Evolutionary conservation across 2,113 vertebrate genomes (phyloP).

Genomic region (Nesogale talazaci): DNA sequence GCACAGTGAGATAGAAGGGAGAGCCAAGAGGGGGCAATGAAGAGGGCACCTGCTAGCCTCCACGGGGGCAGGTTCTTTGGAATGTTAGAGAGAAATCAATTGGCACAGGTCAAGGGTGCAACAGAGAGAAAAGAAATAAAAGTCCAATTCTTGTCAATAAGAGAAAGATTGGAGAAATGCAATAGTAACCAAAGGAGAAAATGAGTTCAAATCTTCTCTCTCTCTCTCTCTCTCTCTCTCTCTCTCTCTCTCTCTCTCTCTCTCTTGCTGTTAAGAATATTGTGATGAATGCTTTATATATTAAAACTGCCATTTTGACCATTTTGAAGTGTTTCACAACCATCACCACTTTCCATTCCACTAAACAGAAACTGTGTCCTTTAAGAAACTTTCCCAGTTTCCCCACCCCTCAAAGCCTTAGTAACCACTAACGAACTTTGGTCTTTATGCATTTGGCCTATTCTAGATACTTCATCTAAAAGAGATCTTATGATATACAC

Average conservation of each 20-base stretch:
- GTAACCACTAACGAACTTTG: background rate
- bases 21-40: background rate
- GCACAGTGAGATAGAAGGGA: background rate
- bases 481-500: background rate
- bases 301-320: no score
- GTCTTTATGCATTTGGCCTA: background rate
- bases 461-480: background rate
- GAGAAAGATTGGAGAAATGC: background rate
- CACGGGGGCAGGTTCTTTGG: background rate
- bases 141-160: background rate
- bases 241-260: no score
- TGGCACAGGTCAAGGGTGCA: background rate
- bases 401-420: background rate
- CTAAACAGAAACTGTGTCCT: background rate
- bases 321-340: no score
- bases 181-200: background rate
- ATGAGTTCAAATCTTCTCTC: background rate
- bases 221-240: no score
- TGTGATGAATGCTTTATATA: no score
- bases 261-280: no score
- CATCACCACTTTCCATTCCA: no score
- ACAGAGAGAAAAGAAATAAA: background rate
- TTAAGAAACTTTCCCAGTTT: background rate
- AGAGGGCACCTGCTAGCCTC: background rate
- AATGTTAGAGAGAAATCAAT: slow-evolving; percentile 5